Evolutionary conservation across 2,797 vertebrate genomes (phyloP).

Genomic region (Danio kyathit): DNA sequence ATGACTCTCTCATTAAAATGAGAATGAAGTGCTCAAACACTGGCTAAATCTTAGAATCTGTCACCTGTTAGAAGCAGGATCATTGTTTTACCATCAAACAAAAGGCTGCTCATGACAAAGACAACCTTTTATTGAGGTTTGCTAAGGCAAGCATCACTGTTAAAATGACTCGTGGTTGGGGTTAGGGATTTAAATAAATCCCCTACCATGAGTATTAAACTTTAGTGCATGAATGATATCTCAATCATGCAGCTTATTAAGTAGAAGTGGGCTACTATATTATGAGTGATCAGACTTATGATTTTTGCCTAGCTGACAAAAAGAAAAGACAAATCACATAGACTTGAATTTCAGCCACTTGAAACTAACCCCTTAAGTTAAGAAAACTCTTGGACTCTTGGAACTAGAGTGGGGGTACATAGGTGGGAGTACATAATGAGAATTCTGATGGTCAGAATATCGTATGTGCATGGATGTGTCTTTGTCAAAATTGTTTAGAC

Average conservation of each 20-base stretch:
- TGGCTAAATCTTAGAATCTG: background rate
- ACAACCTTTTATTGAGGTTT: background rate
- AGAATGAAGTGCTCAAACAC: conserved; percentile 46
- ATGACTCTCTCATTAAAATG: conserved; percentile 51
- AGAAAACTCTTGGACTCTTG: background rate
- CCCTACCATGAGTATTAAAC: background rate
- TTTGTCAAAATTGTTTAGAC: too few species aligned
- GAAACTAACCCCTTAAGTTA: background rate
- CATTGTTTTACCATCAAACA: conserved; percentile 21
- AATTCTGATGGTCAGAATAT: too few species aligned
- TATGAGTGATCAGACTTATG: background rate
- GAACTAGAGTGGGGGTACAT: too few species aligned
- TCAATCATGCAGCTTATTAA: conserved; percentile 1
- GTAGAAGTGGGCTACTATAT: background rate
- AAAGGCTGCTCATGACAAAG: background rate
- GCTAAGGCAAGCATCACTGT: background rate
- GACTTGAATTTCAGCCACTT: background rate
- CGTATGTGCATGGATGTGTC: too few species aligned
- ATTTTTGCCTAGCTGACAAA: background rate
- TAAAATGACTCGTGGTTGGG: background rate
- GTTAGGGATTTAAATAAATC: conserved; percentile 18
- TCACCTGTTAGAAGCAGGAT: conserved; percentile 33
- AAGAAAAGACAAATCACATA: background rate
- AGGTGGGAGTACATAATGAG: too few species aligned
- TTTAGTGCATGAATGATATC: conserved; percentile 21